A percentile compares a stretch with the other conserved stretches of the same genome.
These are phyloP conservation scores for Haliclona indistincta DNA, from an alignment of 37 sponge, comb jelly and placozoan genomes.

Conservation along the genomic window DNA sequence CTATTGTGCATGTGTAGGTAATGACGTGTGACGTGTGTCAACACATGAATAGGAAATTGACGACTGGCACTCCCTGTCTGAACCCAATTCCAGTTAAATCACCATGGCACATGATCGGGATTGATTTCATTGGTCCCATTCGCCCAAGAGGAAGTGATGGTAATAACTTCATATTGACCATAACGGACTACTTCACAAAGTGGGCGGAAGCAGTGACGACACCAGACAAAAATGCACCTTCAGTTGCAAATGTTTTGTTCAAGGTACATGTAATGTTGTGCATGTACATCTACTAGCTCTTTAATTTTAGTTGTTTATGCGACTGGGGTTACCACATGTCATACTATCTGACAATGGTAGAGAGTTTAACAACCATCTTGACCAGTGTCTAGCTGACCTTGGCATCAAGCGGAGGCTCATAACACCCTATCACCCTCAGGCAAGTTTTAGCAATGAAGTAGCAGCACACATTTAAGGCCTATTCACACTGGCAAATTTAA, in stretches of 20 bases:
- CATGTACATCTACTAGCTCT: neutral
- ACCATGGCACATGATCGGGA: constrained; percentile 73
- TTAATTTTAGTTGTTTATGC: constrained; percentile 59
- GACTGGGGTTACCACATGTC: constrained; percentile 57
- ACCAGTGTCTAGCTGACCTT: constrained; percentile 27
- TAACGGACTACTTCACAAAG: constrained; percentile 75
- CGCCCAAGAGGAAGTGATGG: constrained; percentile 9
- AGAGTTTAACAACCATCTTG: constrained; percentile 51
- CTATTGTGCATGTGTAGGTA: constrained; percentile 17
- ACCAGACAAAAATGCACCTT: constrained; percentile 43
- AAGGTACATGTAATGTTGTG: constrained; percentile 45
- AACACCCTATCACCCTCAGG: constrained; percentile 71
- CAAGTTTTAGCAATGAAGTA: constrained; percentile 6
- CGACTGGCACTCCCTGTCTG: constrained; percentile 48
- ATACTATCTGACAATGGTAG: constrained; percentile 51
- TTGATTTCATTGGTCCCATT: constrained; percentile 75
- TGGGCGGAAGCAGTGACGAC: constrained; percentile 56
- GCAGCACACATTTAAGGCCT: too few species aligned
- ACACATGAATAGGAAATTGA: constrained; percentile 36
- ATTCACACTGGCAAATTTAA: too few species aligned
- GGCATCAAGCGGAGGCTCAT: constrained; percentile 38
- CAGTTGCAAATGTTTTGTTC: constrained; percentile 58
- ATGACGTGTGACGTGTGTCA: constrained; percentile 68
- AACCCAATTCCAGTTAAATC: constrained; percentile 70
- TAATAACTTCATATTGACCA: constrained; percentile 55